phyloP scores from a whole-genome alignment of 2,113 vertebrate species.

The Podocnemis expansa region DNA sequence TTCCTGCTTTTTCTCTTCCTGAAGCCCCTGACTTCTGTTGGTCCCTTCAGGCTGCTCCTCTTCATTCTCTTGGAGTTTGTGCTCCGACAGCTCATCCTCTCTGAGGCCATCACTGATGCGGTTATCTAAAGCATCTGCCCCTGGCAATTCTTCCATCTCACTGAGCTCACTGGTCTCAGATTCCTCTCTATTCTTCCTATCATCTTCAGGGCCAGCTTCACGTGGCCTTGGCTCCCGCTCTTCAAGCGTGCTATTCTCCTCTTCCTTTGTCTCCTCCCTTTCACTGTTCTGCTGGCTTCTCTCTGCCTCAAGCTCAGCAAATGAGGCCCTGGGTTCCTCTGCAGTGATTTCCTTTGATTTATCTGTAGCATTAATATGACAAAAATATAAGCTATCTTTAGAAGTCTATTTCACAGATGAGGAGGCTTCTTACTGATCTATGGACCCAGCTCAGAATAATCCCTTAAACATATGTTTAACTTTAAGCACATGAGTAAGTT shows the following conservation, averaged over 20 bases:
- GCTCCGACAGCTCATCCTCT: conserved; percentile 51
- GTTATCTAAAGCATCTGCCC: conserved; percentile 55
- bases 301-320: conserved; percentile 60
- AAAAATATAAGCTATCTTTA: conserved; percentile 19
- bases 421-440: background rate
- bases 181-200: conserved; percentile 20
- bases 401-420: conserved; percentile 30
- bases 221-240: background rate
- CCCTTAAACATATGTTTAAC: background rate
- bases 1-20: conserved; percentile 28
- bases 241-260: conserved; percentile 52
- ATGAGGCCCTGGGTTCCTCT: conserved; percentile 63
- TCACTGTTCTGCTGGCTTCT: conserved; percentile 44
- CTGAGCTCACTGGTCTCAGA: conserved; percentile 59
- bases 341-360: background rate
- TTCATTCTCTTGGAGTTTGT: conserved; percentile 11
- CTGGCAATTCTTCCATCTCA: background rate
- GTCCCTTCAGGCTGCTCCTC: conserved; percentile 37
- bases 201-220: background rate
- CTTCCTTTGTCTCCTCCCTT: conserved; percentile 67
- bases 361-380: conserved; percentile 71
- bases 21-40: conserved; percentile 7
- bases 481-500: background rate
- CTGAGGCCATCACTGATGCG: conserved; percentile 56
- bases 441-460: background rate